phyloP scores from a whole-genome alignment of 2,797 vertebrate genomes.

The Alauda arvensis region DNA sequence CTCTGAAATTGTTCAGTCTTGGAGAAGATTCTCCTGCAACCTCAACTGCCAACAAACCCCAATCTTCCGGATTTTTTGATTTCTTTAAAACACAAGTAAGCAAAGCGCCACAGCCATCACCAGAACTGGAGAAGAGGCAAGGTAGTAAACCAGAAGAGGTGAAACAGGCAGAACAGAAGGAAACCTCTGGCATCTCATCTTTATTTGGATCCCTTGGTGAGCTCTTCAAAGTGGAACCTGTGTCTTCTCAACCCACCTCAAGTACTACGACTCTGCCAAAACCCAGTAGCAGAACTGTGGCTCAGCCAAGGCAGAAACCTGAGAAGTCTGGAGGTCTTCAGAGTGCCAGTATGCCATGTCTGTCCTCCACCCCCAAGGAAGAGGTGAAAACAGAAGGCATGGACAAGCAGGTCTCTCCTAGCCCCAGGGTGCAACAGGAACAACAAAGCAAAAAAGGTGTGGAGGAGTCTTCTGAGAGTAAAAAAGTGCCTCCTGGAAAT shows the following conservation, averaged over 20 bases:
- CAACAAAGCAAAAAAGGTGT: not conserved
- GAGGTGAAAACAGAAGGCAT: conserved; percentile 9
- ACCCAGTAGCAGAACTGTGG: not conserved
- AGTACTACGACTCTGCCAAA: not conserved
- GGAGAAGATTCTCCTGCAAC: conserved; percentile 57
- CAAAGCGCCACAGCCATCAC: conserved; percentile 36
- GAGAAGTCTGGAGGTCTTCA: not conserved
- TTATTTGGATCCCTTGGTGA: conserved; percentile 84
- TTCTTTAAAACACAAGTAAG: conserved; percentile 84
- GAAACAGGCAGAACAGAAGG: conserved; percentile 68
- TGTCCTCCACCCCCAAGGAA: not conserved
- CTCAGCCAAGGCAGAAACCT: not conserved
- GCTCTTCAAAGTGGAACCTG: conserved; percentile 80
- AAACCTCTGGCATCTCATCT: conserved; percentile 75
- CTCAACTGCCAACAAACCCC: conserved; percentile 70
- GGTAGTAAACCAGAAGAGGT: conserved; percentile 43
- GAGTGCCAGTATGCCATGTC: not conserved
- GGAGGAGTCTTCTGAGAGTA: not conserved
- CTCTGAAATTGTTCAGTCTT: conserved; percentile 70
- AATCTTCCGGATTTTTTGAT: conserved; percentile 78
- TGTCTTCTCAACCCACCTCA: conserved; percentile 49
- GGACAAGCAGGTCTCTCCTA: conserved; percentile 18
- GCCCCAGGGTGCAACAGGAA: not conserved
- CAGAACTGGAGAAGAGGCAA: conserved; percentile 37
- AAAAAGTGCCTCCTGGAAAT: not conserved